Base-by-base conservation (phyloP, 2,113 vertebrate genomes). In the Hassar affinis region DNA sequence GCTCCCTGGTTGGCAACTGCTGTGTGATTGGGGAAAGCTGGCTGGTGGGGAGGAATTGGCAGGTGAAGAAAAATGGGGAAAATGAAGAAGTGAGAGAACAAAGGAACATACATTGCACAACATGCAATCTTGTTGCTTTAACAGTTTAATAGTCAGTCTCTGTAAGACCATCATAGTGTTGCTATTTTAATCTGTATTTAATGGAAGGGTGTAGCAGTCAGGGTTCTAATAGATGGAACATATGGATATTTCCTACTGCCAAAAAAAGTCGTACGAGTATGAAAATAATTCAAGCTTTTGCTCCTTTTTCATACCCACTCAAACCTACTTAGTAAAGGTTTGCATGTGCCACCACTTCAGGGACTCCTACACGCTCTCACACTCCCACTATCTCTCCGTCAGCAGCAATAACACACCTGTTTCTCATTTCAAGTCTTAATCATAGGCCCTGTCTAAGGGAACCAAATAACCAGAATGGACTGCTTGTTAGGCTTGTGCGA, bases 301-400 rank as follows among this genome's bases (percentile, higher is more conserved):
- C 62, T 64, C 45, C 56, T 79, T 72, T 42, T 80, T 75, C 22
- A 27, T 17, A 51, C 74, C 49, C 47, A 42, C 47, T 69, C 57
- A 85, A 74, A 66, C 42, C 66, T 82, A 45, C 81, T 75, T 56
- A 64, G 74, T 66, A 79, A 61, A 61, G 76, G 45, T 64, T 79
- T 66, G 62, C 61, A 68, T 30, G n/a, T 51, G 18, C 64, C 79
- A 82, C 75, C 27, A 56, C 75, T 59, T 61, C 74, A 56, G 15
- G 38, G 79, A 71, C 33, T 30, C 22, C 82, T 22, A 54, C 59
- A 66, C 49, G 6, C 47, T 49, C 47, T 49, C 47, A 7, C 54
- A 42, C 38, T 42, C 38, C 38, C 38, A 6, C 38, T 42, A n/a
- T 78, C 68, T 59, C 86, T 77, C 82, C 81, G 38, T 66, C 62